Evolutionary conservation across 2,888 invertebrate genomes (phyloP).

Genomic region (Amiota minor): DNA sequence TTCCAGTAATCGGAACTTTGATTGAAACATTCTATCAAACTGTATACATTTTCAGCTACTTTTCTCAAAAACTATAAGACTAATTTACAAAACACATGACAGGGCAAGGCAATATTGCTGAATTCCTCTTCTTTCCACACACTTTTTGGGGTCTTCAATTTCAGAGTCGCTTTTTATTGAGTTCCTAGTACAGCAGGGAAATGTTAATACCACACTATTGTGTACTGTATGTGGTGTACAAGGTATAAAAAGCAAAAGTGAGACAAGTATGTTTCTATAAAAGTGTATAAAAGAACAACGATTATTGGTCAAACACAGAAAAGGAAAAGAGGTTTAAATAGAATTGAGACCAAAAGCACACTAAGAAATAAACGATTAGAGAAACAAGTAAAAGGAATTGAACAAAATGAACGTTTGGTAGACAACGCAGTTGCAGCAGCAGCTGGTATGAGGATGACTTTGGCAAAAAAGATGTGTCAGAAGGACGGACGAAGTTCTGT

Average conservation of each 20-base stretch:
- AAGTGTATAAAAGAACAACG: background rate
- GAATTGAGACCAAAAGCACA: slow-evolving; percentile 25
- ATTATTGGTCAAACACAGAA: slow-evolving; percentile 12
- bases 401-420: background rate
- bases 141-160: no score
- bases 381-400: background rate
- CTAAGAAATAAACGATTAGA: slow-evolving; percentile 36
- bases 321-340: slow-evolving; percentile 18
- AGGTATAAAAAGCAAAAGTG: slow-evolving; percentile 55
- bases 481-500: background rate
- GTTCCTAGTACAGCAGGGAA: no score
- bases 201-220: no score
- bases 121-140: no score
- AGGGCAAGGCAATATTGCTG: no score
- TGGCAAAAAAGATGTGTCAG: slow-evolving; percentile 2
- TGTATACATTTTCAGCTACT: no score
- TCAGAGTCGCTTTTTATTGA: no score
- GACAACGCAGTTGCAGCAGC: slow-evolving; percentile 1
- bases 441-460: background rate
- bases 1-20: no score
- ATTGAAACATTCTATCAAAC: no score
- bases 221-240: background rate
- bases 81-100: no score
- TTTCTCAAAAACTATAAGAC: no score
- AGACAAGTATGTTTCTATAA: slow-evolving; percentile 6